Evolutionary conservation across 2,797 vertebrate species (phyloP).

Genomic region (Cyprinodon diabolis): DNA sequence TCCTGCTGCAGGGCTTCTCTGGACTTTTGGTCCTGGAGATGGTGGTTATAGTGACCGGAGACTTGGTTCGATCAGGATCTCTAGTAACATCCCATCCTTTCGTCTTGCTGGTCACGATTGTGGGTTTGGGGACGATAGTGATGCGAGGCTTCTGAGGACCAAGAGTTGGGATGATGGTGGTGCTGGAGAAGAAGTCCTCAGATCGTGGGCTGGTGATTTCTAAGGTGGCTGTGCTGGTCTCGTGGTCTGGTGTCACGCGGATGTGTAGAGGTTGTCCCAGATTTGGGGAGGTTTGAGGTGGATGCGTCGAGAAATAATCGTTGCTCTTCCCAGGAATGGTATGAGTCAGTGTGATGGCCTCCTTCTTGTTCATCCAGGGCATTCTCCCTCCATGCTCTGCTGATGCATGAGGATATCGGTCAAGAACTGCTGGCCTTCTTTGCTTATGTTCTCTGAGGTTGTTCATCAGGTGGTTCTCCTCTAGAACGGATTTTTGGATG

Average conservation of each 20-base stretch:
- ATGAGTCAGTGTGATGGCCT: slow-evolving; percentile 71
- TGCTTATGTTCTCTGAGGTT: slow-evolving; percentile 89
- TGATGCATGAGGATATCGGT: slow-evolving; percentile 90
- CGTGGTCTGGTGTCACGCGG: slow-evolving; percentile 90
- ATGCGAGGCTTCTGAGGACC: slow-evolving; percentile 93
- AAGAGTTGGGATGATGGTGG: slow-evolving; percentile 93
- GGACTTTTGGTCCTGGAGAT: slow-evolving; percentile 88
- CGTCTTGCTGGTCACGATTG: slow-evolving; percentile 76
- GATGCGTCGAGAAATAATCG: slow-evolving; percentile 34
- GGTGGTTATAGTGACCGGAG: slow-evolving; percentile 93
- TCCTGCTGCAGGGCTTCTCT: slow-evolving; percentile 67
- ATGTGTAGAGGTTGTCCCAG: slow-evolving; percentile 93
- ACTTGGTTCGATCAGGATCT: slow-evolving; percentile 82
- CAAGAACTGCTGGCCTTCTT: slow-evolving; percentile 87
- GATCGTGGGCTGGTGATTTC: slow-evolving; percentile 93
- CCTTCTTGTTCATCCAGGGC: slow-evolving; percentile 93
- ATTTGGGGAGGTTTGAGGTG: slow-evolving; percentile 83
- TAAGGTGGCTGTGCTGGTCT: slow-evolving; percentile 91
- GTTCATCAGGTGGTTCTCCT: slow-evolving; percentile 96
- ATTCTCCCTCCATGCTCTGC: slow-evolving; percentile 84
- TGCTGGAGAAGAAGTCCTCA: slow-evolving; percentile 95
- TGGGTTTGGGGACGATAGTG: slow-evolving; percentile 91
- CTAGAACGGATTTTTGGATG: slow-evolving; percentile 92
- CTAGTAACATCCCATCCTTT: slow-evolving; percentile 70
- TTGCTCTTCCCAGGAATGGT: slow-evolving; percentile 68